Evolutionary conservation across 2,888 invertebrate species (phyloP), one percentile per base, ranked within the genome.

Genomic region (Caenorhabditis virilis): DNA sequence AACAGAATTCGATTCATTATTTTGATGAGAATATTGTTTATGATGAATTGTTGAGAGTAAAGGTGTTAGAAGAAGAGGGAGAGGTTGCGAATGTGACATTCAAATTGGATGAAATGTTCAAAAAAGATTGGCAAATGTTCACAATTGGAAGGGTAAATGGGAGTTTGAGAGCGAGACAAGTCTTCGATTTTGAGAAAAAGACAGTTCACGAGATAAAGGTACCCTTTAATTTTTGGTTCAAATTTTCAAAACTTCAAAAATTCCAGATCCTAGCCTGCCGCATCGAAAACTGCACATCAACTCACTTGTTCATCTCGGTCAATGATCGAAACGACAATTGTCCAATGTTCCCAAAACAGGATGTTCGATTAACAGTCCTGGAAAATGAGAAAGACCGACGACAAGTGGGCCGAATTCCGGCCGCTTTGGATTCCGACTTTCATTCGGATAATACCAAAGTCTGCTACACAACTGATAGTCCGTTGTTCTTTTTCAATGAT

Each of bases 261-360:
- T 39, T 59, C 20, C 26, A 62, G 55, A 54, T 64, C 23, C 47
- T 63, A 13, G 61, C 72, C 1, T 72, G 72, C 35, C 57, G 68
- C 2, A 35, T 49, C 0, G 48, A 66, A 22, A 70, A 73, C 35
- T 73, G 73, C 35, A 51, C 70, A n/a, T 65, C 68, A 11, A 61
- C 65, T 0, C 69, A 69, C 48, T 36, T 73, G 1, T 73, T 73
- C 61, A 63, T 73, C 23, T 73, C 73, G 1, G 69, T 77, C 33
- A 72, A 76, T 36, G 76, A 76, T 48, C 48, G 68, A 7, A 77
- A 77, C 46, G 76, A 76, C 39, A 76, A 76, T 39, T 77, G 77
- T 23, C 77, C 77, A 22, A 64, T 74, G 49, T 77, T 77, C 45
- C 71, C 65, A 1, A 56, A 71, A 47, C 63, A 66, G 61, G 67